Base-by-base conservation (phyloP, 2,113 vertebrate genomes). In the Epinephelus cyanopodus region DNA sequence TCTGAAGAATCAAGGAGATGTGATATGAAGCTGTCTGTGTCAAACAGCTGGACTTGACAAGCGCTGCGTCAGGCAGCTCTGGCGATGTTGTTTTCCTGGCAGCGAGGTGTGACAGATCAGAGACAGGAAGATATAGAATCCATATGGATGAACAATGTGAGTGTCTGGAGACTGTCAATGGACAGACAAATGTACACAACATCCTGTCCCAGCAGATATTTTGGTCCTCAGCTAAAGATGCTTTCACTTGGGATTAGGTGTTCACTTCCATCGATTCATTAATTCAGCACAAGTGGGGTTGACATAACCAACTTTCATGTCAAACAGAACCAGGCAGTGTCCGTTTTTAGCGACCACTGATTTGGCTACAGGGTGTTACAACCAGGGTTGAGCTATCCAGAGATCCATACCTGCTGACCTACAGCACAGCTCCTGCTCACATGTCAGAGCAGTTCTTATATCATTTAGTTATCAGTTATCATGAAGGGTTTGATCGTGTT, bases 41-140 rank as follows among this genome's bases (percentile, higher is more conserved):
- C 71, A 85, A 77, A 82, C 63, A 84, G 29, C 53, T 73, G 72
- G 67, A 39, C 33, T 65, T 75, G 84, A 91, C 78, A 84, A 85
- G 69, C 14, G 19, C 71, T 71, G 66, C 74, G 65, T 81, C 74
- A 77, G 66, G 83, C 56, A 76, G 61, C 76, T 87, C 19, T 29
- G 13, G 17, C 42, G 12, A 78, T 2, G 65, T 62, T 58, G 63
- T 62, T 88, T 81, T 69, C 47, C 8, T 74, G 64, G 79, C 64
- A 69, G 50, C n/a, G 12, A 29, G 10, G 29, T 66, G n/a, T n/a
- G 76, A 70, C 76, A 74, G 54, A 88, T 70, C 60, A 74, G 65
- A 85, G 18, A 77, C 52, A 75, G 50, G 60, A 80, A 56, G 45
- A 12, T 50, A 61, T 6, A 61, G 19, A 57, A 81, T 88, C 73